phyloP scores from a whole-genome alignment of 2,888 invertebrate species.

The Molorchus minor region DNA sequence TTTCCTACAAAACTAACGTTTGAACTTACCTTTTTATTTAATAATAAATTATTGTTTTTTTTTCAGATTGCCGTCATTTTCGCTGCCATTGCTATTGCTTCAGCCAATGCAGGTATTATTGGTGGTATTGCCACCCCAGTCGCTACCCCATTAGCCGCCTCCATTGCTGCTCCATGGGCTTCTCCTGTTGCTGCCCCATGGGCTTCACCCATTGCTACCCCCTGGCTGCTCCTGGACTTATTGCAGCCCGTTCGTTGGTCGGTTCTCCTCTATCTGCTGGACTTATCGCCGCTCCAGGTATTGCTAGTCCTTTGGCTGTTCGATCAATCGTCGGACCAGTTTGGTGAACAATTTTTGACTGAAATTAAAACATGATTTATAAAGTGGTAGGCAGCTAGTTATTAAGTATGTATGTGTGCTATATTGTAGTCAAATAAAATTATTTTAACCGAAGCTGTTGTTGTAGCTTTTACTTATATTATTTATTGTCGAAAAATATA shows the following conservation, averaged over 20 bases:
- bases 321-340: background rate
- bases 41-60: background rate
- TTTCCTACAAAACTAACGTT: no score
- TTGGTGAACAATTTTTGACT: no score
- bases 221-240: background rate
- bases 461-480: no score
- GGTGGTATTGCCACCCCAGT: background rate
- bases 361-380: no score
- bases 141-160: background rate
- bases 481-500: no score
- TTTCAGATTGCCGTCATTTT: background rate
- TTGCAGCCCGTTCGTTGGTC: conserved; percentile 1
- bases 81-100: background rate
- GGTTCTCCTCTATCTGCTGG: conserved; percentile 10
- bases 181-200: background rate
- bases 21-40: no score
- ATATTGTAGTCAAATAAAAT: no score
- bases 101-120: background rate
- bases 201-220: no score
- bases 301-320: conserved; percentile 8
- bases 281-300: background rate
- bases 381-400: no score
- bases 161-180: background rate
- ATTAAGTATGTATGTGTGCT: no score
- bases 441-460: no score